Evolutionary conservation across 2,113 vertebrate species (phyloP).

Genomic region (Eubucco bourcierii): DNA sequence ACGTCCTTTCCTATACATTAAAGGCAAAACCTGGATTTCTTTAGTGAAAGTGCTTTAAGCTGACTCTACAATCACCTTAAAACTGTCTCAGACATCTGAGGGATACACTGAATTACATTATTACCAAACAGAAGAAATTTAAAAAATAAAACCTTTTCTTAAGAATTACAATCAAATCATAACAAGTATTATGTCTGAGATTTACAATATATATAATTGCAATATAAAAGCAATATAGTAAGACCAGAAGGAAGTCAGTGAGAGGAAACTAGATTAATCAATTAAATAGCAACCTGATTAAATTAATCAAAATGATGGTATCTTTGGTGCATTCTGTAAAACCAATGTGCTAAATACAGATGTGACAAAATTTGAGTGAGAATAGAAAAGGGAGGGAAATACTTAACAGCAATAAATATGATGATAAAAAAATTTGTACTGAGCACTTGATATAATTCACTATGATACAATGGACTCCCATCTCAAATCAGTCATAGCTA

Average conservation of each 20-base stretch:
- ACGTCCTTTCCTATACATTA: not conserved
- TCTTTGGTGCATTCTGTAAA: not conserved
- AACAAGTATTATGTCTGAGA: not conserved
- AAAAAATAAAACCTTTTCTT: not conserved
- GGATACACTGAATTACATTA: not conserved
- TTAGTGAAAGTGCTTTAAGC: not conserved
- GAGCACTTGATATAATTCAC: not conserved
- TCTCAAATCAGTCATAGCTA: not conserved
- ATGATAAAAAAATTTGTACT: not conserved
- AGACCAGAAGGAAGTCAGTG: not conserved
- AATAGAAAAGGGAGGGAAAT: not conserved
- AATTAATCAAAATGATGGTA: not conserved
- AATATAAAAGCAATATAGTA: not conserved
- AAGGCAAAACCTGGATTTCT: not conserved
- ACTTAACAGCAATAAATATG: not conserved
- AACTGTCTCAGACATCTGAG: not conserved
- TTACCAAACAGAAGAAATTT: not conserved
- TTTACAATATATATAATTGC: too few relatives aligned
- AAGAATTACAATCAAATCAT: not conserved
- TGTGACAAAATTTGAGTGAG: not conserved
- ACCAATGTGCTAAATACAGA: not conserved
- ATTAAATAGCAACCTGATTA: not conserved
- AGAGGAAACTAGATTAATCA: conserved; percentile 14
- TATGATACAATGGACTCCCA: not conserved
- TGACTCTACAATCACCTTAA: not conserved